phyloP scores from a whole-genome alignment of 92 coral and sea anemone genomes.

The Parazoanthus darwini region DNA sequence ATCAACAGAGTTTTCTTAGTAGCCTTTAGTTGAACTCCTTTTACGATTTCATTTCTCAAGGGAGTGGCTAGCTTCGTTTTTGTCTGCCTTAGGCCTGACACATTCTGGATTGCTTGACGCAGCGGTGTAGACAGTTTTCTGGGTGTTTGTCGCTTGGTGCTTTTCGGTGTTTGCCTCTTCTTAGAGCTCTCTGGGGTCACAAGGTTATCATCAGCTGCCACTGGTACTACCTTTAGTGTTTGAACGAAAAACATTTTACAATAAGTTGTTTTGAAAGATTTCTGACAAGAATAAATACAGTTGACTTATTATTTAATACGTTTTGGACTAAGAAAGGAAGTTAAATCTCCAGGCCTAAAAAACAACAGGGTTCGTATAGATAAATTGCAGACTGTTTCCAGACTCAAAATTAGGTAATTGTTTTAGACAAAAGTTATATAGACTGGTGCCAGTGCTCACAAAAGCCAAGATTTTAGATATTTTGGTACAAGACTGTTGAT shows the following conservation, averaged over 20 bases:
- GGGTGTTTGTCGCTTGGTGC: slow-evolving; percentile 40
- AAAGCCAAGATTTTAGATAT: too few species aligned
- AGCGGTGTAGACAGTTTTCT: slow-evolving; percentile 48
- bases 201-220: neutral
- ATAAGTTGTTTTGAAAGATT: too few species aligned
- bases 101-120: slow-evolving; percentile 40
- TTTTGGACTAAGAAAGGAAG: too few species aligned
- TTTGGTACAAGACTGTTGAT: too few species aligned
- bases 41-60: slow-evolving; percentile 55
- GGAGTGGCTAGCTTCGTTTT: slow-evolving; percentile 63
- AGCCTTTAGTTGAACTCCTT: slow-evolving; percentile 46
- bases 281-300: too few species aligned
- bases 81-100: slow-evolving; percentile 41
- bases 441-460: too few species aligned
- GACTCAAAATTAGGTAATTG: too few species aligned
- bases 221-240: neutral
- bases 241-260: neutral
- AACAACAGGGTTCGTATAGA: too few species aligned
- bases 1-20: slow-evolving; percentile 40
- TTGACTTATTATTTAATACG: too few species aligned
- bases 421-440: too few species aligned
- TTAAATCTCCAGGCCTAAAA: too few species aligned
- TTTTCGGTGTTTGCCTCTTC: slow-evolving; percentile 36
- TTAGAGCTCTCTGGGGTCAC: slow-evolving; percentile 22
- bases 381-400: too few species aligned